These are phyloP conservation scores for Cydia pomonella DNA, from an alignment of 1,140 invertebrate genomes.

Conservation along the genomic window DNA sequence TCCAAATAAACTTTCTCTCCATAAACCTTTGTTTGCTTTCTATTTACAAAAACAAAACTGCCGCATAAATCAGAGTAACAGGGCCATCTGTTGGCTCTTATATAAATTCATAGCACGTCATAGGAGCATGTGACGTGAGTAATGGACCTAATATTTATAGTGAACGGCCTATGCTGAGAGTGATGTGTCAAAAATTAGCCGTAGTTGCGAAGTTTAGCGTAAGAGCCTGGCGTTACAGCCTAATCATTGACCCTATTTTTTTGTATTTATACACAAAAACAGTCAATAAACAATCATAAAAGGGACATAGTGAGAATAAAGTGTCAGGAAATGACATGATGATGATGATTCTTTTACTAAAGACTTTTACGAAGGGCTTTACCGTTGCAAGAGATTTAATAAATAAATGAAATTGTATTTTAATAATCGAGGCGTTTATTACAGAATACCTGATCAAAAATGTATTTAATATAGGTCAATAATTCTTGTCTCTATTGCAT, in stretches of 20 bases:
- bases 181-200: conserved; percentile 26
- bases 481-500: no score
- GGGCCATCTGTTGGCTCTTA: conserved; percentile 33
- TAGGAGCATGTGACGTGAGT: conserved; percentile 32
- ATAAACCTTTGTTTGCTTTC: conserved; percentile 29
- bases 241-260: no score
- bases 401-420: no score
- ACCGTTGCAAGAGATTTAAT: no score
- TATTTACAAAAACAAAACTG: conserved; percentile 33
- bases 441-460: no score
- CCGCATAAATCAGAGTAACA: conserved; percentile 28
- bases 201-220: neutral
- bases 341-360: no score
- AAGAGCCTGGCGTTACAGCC: neutral
- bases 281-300: no score
- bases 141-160: conserved; percentile 33
- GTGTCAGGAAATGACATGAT: no score
- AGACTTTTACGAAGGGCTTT: neutral
- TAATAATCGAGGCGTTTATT: no score
- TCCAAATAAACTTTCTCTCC: conserved; percentile 31
- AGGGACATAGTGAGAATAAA: no score
- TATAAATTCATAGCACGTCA: conserved; percentile 32
- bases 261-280: no score
- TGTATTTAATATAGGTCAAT: no score
- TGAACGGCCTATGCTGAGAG: conserved; percentile 28